Conservation (phyloP, 2,888 invertebrate genomes). For the Cybosia mesomella region DNA sequence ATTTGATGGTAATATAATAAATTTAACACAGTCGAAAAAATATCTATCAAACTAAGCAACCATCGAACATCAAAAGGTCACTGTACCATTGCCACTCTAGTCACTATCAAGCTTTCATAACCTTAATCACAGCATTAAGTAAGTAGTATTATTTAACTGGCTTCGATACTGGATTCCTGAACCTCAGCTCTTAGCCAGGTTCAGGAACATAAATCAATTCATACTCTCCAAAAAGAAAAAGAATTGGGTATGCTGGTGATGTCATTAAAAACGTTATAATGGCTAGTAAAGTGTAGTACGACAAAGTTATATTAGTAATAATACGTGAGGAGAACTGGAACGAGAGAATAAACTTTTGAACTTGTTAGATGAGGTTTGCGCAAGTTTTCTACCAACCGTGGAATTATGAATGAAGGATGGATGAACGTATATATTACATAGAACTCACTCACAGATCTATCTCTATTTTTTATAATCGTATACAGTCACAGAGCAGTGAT, state of each 20-base stretch:
- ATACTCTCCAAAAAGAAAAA: not conserved
- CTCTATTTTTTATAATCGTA: not conserved
- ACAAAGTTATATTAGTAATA: slow-evolving; percentile 12
- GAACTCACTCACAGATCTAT: not conserved
- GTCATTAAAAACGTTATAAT: not conserved
- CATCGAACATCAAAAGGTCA: not conserved
- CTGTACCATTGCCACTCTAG: not conserved
- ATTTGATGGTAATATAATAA: too few relatives aligned
- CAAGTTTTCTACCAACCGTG: slow-evolving; percentile 2
- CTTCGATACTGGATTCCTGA: too few relatives aligned
- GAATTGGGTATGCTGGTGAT: not conserved
- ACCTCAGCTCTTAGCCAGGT: not conserved
- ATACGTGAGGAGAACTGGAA: not conserved
- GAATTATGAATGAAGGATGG: slow-evolving; percentile 6
- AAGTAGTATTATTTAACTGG: not conserved
- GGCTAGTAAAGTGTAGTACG: not conserved
- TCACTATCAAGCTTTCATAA: not conserved
- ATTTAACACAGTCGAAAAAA: not conserved
- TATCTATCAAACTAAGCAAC: not conserved
- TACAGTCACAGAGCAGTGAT: not conserved
- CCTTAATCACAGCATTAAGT: not conserved
- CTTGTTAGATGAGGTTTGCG: slow-evolving; percentile 7
- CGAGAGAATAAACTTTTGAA: slow-evolving; percentile 8
- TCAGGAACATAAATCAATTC: not conserved
- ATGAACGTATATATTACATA: not conserved